Evolutionary conservation across 2,797 vertebrate species (phyloP).

Genomic region (Scarus forsteni): DNA sequence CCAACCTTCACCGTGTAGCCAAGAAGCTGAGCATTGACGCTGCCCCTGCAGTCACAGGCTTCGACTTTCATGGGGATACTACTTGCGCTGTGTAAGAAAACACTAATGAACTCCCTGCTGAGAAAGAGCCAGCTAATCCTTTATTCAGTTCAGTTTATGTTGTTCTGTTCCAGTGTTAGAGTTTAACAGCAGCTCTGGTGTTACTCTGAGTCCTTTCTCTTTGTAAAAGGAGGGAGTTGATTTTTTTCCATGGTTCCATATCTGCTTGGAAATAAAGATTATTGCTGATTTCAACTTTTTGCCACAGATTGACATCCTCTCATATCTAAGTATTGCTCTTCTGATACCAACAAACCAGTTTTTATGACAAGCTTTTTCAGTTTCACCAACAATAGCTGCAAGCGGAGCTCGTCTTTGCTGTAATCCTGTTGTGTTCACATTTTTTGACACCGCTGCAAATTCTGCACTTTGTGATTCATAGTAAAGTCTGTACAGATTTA

Average conservation of each 20-base stretch:
- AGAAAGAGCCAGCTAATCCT: not conserved
- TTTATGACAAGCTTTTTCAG: not conserved
- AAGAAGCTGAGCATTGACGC: conserved; percentile 92
- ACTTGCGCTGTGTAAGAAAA: conserved; percentile 92
- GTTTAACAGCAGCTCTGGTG: not conserved
- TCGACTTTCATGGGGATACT: conserved; percentile 96
- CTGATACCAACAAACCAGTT: not conserved
- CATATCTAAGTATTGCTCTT: not conserved
- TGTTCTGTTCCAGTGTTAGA: not conserved
- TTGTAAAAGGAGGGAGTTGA: not conserved
- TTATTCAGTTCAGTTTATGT: not conserved
- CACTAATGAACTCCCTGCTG: not conserved
- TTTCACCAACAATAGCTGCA: not conserved
- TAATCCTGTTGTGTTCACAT: not conserved
- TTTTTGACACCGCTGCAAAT: no score
- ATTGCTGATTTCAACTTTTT: not conserved
- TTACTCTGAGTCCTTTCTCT: not conserved
- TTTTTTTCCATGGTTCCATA: not conserved
- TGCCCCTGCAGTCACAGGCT: conserved; percentile 91
- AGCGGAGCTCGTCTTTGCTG: not conserved
- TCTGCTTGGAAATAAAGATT: not conserved
- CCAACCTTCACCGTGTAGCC: conserved; percentile 92
- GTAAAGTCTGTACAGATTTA: no score
- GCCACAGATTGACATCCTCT: not conserved
- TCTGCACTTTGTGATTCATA: no score